Base-by-base conservation (phyloP, 2,888 invertebrate genomes). In the Unio delphinus region DNA sequence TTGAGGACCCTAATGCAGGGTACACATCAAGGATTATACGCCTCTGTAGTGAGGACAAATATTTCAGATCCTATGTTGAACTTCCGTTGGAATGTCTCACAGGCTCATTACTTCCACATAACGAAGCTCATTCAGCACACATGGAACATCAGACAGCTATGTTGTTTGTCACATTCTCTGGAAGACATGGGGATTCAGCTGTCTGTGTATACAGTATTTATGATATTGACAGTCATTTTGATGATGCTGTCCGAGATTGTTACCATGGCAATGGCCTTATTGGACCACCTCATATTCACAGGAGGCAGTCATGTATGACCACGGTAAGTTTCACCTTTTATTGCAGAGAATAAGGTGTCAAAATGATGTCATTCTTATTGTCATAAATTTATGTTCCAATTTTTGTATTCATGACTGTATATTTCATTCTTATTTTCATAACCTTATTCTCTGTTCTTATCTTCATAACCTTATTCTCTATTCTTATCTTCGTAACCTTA, bases 11-110 rank as follows among this genome's bases (percentile, higher is more conserved):
- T 18, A 73, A 75, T 18, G 67, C 69, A 17, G 65, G 66, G 7
- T 96, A 94, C 89, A 95, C 96, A 81, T 96, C 97, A 72, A 97
- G 98, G 90, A 91, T 99, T 84, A 96, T 97, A 55, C 93, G 98
- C 66, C 95, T 99, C 63, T 99, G 98, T 89, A 96, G 97, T 87
- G 95, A 96, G 86, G 98, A 99, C 89, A 94, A 95, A 80, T 95
- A 97, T 89, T 98, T 97, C 91, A 96, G 97, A 90, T 98, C 98
- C 15, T 98, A 98, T 90, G 97, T 98, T 28, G 99, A 99, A 92
- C 96, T 98, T 81, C 98, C 98, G 17, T 94, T 98, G 89, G 95
- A 96, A 82, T 98, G 98, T 90, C 84, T 81, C 26, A 78, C 80
- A 61, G 93, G 93, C 73, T 45, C 67, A 3, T 68, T 69, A 18